Conservation (phyloP, 2,888 invertebrate genomes). For the Lasioglossum marginatum region DNA sequence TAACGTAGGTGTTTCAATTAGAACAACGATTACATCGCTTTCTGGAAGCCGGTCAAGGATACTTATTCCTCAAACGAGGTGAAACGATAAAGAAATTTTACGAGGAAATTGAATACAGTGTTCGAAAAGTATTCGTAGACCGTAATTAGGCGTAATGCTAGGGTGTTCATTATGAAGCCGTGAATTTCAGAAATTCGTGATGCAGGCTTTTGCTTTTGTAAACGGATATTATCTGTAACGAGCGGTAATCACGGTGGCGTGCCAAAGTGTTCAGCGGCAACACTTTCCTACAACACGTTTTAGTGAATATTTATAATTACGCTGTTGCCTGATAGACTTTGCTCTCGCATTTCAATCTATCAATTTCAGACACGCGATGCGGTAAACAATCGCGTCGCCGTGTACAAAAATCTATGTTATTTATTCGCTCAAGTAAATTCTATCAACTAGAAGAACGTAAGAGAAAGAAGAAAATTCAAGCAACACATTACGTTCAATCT, state of each 20-base stretch:
- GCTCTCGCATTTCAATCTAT: not conserved
- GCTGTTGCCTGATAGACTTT: not conserved
- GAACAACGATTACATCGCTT: not conserved
- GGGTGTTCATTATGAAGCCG: not conserved
- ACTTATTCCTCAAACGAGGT: not conserved
- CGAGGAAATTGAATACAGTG: not conserved
- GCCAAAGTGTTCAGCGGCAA: not conserved
- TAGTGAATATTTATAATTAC: constrained; percentile 11
- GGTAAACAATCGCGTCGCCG: not conserved
- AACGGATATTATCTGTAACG: constrained; percentile 9
- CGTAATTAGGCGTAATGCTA: not conserved
- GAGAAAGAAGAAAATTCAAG: not conserved
- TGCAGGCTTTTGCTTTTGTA: not conserved
- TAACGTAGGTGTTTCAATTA: not conserved
- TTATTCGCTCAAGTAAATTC: not conserved
- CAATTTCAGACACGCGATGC: not conserved
- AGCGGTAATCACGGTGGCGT: constrained; percentile 10
- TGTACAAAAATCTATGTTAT: not conserved
- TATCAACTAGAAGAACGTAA: not conserved
- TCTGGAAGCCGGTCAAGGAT: not conserved
- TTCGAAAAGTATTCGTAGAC: not conserved
- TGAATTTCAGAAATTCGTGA: constrained; percentile 2
- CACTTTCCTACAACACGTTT: not conserved
- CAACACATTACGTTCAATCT: not conserved
- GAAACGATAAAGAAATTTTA: constrained; percentile 8